Evolutionary conservation across 2,797 vertebrate genomes (phyloP), one percentile per base, ranked within the genome.

Genomic region (Botia almorhae): DNA sequence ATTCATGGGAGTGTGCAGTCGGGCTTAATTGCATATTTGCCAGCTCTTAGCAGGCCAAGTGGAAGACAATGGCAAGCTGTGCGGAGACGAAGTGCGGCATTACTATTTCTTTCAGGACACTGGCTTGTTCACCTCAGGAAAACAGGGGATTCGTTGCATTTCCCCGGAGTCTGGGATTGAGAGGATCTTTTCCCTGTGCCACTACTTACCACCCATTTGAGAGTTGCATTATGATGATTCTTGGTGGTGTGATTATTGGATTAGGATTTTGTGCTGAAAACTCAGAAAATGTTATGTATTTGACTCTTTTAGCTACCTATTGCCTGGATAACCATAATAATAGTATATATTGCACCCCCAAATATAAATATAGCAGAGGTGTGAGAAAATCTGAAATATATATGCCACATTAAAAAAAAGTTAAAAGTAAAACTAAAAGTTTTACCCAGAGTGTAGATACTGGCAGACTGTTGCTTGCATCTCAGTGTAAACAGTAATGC

Each of bases 21-120:
- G 36, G 67, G 81, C 72, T 86, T 86, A 86, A 86, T 85, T 88
- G 84, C 81, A 79, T 86, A 86, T 84, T 83, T 87, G 78, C 77
- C 79, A 75, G 80, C 74, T 81, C 73, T 87, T 74, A 71, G 79
- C 79, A 84, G 84, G 74, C 82, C 84, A 85, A 87, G 78, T 86
- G 78, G 80, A 85, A 87, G 78, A 83, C 82, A 84, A 85, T 81
- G 76, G 78, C 60, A 80, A 82, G 80, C 78, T 75, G 80, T 74
- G 64, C 17, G 12, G 68, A 74, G 70, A 43, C 14, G 14, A 26
- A 19, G 29, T 16, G 48, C 50, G 29, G 4, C 17, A 39, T 74
- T 69, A 19, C 69, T 16, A 23, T 65, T 74, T 72, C 73, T 72
- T 74, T 55, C 65, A 73, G 58, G 64, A 76, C 78, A 80, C 75